phyloP scores from a whole-genome alignment of 2,888 invertebrate species.

The Synanthedon vespiformis region DNA sequence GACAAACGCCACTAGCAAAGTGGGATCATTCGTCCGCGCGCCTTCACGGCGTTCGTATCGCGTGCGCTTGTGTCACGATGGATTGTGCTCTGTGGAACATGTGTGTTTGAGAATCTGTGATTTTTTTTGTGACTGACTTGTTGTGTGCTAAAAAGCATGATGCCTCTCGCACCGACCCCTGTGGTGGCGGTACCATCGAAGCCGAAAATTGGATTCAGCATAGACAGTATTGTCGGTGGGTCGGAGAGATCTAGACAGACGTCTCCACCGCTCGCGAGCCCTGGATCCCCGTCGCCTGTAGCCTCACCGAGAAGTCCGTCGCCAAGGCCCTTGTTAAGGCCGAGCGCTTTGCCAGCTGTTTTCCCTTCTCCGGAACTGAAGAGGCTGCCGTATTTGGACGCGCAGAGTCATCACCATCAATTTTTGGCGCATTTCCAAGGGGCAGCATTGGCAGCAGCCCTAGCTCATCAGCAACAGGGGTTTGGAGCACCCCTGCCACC shows the following conservation, averaged over 20 bases:
- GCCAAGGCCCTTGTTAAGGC: slow-evolving; percentile 52
- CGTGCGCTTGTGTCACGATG: slow-evolving; percentile 54
- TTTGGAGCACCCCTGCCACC: slow-evolving; percentile 67
- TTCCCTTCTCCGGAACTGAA: slow-evolving; percentile 71
- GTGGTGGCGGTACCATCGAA: slow-evolving; percentile 91
- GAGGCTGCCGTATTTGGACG: slow-evolving; percentile 70
- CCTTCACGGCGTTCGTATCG: slow-evolving; percentile 64
- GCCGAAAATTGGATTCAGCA: slow-evolving; percentile 94
- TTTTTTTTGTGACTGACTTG: slow-evolving; percentile 55
- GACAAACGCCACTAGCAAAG: slow-evolving; percentile 30
- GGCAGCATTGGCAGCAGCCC: slow-evolving; percentile 82
- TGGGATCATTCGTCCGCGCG: slow-evolving; percentile 64
- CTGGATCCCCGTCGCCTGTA: slow-evolving; percentile 56
- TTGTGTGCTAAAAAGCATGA: slow-evolving; percentile 77
- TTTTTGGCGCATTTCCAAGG: slow-evolving; percentile 84
- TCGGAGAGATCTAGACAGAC: slow-evolving; percentile 53
- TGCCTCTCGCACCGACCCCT: slow-evolving; percentile 95
- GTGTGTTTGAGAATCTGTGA: slow-evolving; percentile 52
- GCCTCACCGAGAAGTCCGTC: slow-evolving; percentile 59
- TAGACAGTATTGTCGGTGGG: slow-evolving; percentile 93
- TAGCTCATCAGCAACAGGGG: slow-evolving; percentile 74
- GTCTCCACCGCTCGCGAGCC: slow-evolving; percentile 70
- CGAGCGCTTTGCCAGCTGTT: slow-evolving; percentile 64
- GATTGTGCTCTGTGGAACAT: slow-evolving; percentile 63
- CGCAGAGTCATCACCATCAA: slow-evolving; percentile 72